phyloP scores from a whole-genome alignment of 1,140 invertebrate genomes.

The Campodea augens region DNA sequence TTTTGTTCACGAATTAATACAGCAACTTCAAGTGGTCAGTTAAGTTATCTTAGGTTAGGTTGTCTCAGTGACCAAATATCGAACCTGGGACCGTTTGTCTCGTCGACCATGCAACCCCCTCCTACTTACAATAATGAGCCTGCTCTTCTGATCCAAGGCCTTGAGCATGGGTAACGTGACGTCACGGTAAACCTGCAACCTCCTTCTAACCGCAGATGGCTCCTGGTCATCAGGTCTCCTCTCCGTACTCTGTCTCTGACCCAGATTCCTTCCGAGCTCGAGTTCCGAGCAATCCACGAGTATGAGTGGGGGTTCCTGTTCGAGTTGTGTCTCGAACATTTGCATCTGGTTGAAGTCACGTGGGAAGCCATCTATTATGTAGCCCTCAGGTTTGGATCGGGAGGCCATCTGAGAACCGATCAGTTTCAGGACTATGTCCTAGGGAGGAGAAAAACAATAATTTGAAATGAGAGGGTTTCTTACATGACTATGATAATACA shows the following conservation, averaged over 20 bases:
- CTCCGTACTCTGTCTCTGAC: slow-evolving; percentile 12
- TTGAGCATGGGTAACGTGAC: slow-evolving; percentile 72
- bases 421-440: slow-evolving; percentile 32
- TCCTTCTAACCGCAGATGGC: slow-evolving; percentile 55
- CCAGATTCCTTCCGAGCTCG: slow-evolving; percentile 41
- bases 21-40: background rate
- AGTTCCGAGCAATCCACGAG: slow-evolving; percentile 69
- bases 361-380: slow-evolving; percentile 78
- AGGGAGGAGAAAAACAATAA: too few species aligned
- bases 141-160: slow-evolving; percentile 50
- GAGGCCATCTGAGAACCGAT: slow-evolving; percentile 38
- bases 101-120: too few species aligned
- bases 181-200: slow-evolving; percentile 66
- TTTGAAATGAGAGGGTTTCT: too few species aligned
- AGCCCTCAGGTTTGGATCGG: slow-evolving; percentile 37
- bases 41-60: background rate
- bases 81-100: too few species aligned
- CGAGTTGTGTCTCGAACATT: slow-evolving; percentile 66
- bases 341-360: slow-evolving; percentile 64
- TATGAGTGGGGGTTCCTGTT: slow-evolving; percentile 48
- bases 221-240: slow-evolving; percentile 56
- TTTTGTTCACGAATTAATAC: background rate
- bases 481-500: too few species aligned
- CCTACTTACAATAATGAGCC: slow-evolving; percentile 53
- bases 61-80: background rate